These are phyloP conservation scores for Melanotaenia boesemani DNA, from an alignment of 2,797 vertebrate species.

Conservation along the genomic window DNA sequence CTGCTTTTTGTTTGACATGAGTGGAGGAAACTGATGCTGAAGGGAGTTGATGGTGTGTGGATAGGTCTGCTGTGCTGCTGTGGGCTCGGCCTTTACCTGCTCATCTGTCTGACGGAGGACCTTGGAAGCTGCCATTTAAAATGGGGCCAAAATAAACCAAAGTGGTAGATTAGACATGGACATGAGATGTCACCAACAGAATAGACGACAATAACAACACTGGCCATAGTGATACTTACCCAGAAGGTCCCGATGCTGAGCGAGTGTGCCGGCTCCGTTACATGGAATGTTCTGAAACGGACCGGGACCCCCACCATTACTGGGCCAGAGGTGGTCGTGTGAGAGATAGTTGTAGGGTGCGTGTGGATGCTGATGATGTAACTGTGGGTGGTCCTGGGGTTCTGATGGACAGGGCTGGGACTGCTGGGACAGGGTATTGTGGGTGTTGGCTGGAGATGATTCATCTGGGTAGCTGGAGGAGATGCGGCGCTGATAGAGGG, in stretches of 20 bases:
- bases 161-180: not conserved
- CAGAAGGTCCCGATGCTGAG: conserved; percentile 90
- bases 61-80: conserved; percentile 73
- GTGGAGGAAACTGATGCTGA: conserved; percentile 97
- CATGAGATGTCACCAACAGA: not conserved
- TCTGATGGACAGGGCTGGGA: conserved; percentile 79
- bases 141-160: not conserved
- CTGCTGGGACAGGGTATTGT: conserved; percentile 88
- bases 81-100: conserved; percentile 88
- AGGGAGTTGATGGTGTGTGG: conserved; percentile 88
- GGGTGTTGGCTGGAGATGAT: conserved; percentile 89
- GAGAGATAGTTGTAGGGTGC: conserved; percentile 88
- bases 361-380: conserved; percentile 80
- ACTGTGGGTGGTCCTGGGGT: conserved; percentile 86
- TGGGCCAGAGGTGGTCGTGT: conserved; percentile 94
- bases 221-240: conserved; percentile 80
- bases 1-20: conserved; percentile 91
- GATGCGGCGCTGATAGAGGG: conserved; percentile 99
- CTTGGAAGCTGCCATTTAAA: conserved; percentile 83
- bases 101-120: conserved; percentile 89
- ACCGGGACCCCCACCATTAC: conserved; percentile 86
- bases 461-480: conserved; percentile 94
- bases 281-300: conserved; percentile 98
- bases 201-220: not conserved
- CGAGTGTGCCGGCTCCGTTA: conserved; percentile 91